Conservation (phyloP, 1,140 invertebrate species). For the Drosophila repletoides region DNA sequence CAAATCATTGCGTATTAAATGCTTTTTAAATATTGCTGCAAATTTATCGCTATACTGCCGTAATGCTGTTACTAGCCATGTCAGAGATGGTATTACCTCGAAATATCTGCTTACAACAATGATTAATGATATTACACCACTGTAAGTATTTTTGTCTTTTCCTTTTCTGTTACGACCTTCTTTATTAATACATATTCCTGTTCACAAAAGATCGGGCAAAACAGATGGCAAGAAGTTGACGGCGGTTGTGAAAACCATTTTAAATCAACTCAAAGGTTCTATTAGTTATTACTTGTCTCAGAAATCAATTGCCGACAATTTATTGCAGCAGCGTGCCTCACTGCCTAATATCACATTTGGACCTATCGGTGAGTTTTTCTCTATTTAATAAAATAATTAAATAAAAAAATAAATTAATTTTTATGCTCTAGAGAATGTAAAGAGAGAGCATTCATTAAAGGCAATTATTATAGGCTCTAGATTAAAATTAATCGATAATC, state of each 20-base stretch:
- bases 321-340: slow-evolving; percentile 60
- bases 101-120: slow-evolving; percentile 81
- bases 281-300: slow-evolving; percentile 84
- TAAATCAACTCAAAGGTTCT: slow-evolving; percentile 84
- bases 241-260: slow-evolving; percentile 82
- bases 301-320: slow-evolving; percentile 77
- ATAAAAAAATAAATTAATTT: not conserved
- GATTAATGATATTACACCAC: slow-evolving; percentile 54
- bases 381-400: no score
- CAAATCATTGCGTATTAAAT: slow-evolving; percentile 61
- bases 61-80: slow-evolving; percentile 84
- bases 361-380: slow-evolving; percentile 43
- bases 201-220: slow-evolving; percentile 42
- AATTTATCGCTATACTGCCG: slow-evolving; percentile 88
- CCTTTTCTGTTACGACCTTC: no score
- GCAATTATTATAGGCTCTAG: no score
- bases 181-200: slow-evolving; percentile 20
- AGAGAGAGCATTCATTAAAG: no score
- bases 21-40: slow-evolving; percentile 85
- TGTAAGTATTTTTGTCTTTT: slow-evolving; percentile 47
- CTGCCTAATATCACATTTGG: slow-evolving; percentile 72
- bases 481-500: no score
- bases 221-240: slow-evolving; percentile 63
- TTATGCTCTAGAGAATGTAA: no score
- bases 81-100: slow-evolving; percentile 83